Base-by-base conservation (phyloP, 2,797 vertebrate species). In the Lycodopsis pacificus region DNA sequence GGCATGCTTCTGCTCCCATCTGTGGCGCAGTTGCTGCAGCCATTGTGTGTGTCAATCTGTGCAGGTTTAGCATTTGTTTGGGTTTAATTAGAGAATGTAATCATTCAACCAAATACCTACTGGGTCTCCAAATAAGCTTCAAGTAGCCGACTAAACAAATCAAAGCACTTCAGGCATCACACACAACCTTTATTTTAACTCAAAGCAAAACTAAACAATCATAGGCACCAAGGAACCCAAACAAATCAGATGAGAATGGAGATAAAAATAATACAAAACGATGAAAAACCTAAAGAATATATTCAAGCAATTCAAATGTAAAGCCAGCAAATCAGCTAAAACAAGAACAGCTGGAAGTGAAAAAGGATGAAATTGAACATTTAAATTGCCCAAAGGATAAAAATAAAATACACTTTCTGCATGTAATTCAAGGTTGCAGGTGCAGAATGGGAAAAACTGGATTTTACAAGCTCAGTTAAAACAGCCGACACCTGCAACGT, bases 1-100 rank as follows among this genome's bases (percentile, higher is more conserved):
- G 62, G 77, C 81, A 63, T 71, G 63, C 78, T 82, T 79, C 72
- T 63, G 66, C 70, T 56, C 64, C 71, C 76, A 81, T 87, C 76
- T 88, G 84, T 59, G 70, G 22, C 66, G 65, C 62, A 80, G 76
- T 78, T 76, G 80, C 69, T 38, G 76, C 49, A 75, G 71, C 46
- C 63, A 65, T 77, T 68, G 59, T 81, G 58, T 56, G 65, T 32
- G 53, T 61, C 40, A 20, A n/a, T 64, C 54, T 56, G 49, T 48
- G 59, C 30, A 30, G 48, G 46, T 56, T 76, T 34, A 27, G 65
- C 67, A 53, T 76, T 87, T 67, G 64, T 82, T 79, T 80, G 77
- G 73, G 22, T 75, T 79, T 81, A 76, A 85, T 86, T 81, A 77
- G 61, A 68, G 19, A 66, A 73, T 32, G 27, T 17, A 73, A 77